phyloP scores from a whole-genome alignment of 2,797 vertebrate species.

The Lutjanus argentimaculatus region DNA sequence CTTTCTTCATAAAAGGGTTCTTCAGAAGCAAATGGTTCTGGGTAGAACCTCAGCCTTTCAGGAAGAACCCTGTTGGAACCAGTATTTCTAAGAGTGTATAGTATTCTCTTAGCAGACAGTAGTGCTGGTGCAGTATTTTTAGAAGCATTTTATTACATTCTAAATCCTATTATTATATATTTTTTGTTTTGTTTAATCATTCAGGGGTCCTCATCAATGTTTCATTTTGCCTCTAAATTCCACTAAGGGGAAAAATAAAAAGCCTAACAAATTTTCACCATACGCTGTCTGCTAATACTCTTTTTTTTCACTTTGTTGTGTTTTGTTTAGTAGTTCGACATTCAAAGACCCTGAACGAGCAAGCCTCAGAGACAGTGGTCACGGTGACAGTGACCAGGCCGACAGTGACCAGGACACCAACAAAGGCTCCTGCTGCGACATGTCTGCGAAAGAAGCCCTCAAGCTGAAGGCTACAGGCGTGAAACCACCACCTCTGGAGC shows the following conservation, averaged over 20 bases:
- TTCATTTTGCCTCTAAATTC: conserved; percentile 35
- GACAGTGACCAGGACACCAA: conserved; percentile 99
- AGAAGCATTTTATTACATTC: conserved; percentile 32
- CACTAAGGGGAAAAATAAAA: background rate
- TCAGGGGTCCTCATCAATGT: conserved; percentile 33
- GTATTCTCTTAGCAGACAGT: conserved; percentile 14
- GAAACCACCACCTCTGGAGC: conserved; percentile 95
- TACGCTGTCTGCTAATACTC: conserved; percentile 1
- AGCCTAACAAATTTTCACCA: background rate
- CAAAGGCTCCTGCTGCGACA: conserved; percentile 99
- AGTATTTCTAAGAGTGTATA: background rate
- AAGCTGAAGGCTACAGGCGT: conserved; percentile 97
- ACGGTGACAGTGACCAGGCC: conserved; percentile 99
- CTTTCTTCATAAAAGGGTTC: too few relatives aligned
- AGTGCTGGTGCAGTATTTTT: background rate
- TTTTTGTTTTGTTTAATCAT: conserved; percentile 41
- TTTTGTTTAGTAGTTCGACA: conserved; percentile 93
- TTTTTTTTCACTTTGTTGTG: background rate
- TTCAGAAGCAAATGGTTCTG: too few relatives aligned
- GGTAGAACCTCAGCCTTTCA: too few relatives aligned
- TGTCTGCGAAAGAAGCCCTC: conserved; percentile 99
- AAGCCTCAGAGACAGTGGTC: conserved; percentile 99
- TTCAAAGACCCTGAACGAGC: conserved; percentile 99
- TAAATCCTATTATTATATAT: conserved; percentile 42
- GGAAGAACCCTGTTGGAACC: too few relatives aligned